Base-by-base conservation (phyloP, 2,113 vertebrate species). In the Pseudolaguvia tuberculata region DNA sequence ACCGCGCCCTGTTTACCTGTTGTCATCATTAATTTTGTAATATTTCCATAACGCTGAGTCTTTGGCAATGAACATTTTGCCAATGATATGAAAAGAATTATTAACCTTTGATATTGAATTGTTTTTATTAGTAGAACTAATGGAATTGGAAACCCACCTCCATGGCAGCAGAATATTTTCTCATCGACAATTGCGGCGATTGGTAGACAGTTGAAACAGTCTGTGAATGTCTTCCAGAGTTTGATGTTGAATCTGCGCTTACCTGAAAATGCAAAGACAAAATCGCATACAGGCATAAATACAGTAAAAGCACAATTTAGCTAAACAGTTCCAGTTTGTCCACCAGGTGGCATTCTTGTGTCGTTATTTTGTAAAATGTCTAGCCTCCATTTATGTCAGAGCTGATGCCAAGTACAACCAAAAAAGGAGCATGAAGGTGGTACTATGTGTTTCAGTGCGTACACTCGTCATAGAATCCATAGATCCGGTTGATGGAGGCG, bases 391-490 rank as follows among this genome's bases (percentile, higher is more conserved):
- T 13, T 10, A 66, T 45, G 10, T 53, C 12, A 35, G 52, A 39
- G 58, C 4, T 65, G 39, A 51, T 3, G 23, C 20, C 7, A 48
- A 14, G 67, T 53, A n/a, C 15, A 1, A 39, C 9, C 0, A 53
- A 14, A 5, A 20, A 47, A 68, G 29, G 18, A 52, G 10, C 11
- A 35, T 72, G 52, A 29, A 56, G 15, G n/a, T 35, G 3, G 52
- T 47, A 61, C 10, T 62, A 27, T 58, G 51, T 39, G 18, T 42
- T 12, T 9, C 20, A 14, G 8, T 63, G 67, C 95, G 93, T 84
- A 98, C 95, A 99, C 89, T 99, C 96, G 65, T 99, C 96, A 39
- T 99, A 99, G 91, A 99, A 99, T 58, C 96, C 96, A 72, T 99
- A 99, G 92, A 99, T 99, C 89, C 96, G 95, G 85, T 98, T 99